Evolutionary conservation across 2,797 vertebrate genomes (phyloP).

Genomic region (Myotis findleyi): DNA sequence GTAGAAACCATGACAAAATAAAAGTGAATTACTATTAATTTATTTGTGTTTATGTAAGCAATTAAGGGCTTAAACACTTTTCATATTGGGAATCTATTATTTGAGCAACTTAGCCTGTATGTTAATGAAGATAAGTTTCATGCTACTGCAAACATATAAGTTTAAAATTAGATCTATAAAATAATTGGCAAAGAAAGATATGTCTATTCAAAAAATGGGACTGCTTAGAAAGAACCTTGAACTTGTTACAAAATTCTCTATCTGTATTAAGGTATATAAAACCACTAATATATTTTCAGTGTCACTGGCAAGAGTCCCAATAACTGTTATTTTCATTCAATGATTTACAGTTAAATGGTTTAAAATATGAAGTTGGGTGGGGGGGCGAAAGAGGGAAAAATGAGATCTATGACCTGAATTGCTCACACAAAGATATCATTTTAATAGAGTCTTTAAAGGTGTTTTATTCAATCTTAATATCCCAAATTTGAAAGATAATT

Average conservation of each 20-base stretch:
- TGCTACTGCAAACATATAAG: background rate
- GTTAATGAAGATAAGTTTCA: background rate
- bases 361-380: constrained; percentile 8
- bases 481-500: constrained; percentile 82
- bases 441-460: constrained; percentile 79
- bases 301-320: background rate
- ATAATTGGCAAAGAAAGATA: background rate
- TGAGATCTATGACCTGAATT: constrained; percentile 61
- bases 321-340: constrained; percentile 17
- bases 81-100: background rate
- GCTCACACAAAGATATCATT: constrained; percentile 80
- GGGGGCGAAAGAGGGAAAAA: background rate
- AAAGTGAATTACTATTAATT: background rate
- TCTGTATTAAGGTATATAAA: background rate
- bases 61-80: background rate
- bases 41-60: background rate
- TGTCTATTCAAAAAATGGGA: background rate
- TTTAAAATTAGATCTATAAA: constrained; percentile 7
- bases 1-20: constrained; percentile 23
- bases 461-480: constrained; percentile 80
- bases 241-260: background rate
- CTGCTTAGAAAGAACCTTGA: background rate
- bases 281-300: background rate
- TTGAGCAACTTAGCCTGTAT: background rate
- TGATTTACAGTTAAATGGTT: background rate